Percentiles rank a stretch among this genome's conserved stretches.
Conservation (phyloP, 2,113 vertebrate species). For the Syrrhaptes paradoxus region DNA sequence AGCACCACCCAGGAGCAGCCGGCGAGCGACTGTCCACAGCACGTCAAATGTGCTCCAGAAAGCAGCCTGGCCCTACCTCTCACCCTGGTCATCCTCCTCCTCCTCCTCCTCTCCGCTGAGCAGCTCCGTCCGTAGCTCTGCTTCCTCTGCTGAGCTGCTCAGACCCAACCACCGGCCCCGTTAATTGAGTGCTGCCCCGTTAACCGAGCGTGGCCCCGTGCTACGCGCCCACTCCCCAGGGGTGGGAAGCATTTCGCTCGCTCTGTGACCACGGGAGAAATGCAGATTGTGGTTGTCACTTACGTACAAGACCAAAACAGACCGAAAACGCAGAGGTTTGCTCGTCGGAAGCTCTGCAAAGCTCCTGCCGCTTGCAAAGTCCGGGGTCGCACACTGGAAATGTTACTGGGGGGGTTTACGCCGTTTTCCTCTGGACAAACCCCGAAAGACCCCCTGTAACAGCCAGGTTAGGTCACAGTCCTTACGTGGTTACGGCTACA, state of each 20-base stretch:
- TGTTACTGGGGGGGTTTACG: not conserved
- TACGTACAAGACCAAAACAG: accelerated
- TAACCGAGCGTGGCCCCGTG: not conserved
- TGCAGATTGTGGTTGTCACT: not conserved
- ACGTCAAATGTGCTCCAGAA: not conserved
- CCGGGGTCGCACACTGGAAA: not conserved
- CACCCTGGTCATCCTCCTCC: not conserved
- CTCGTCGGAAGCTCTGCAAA: not conserved
- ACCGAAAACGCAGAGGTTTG: accelerated
- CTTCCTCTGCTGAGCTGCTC: not conserved
- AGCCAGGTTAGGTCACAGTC: not conserved
- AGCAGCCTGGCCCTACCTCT: not conserved
- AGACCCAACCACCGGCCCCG: accelerated
- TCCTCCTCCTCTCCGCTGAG: not conserved
- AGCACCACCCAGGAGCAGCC: not conserved
- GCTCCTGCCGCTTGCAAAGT: not conserved
- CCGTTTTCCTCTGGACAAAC: not conserved
- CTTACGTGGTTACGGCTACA: accelerated
- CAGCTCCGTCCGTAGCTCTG: not conserved
- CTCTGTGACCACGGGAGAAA: not conserved
- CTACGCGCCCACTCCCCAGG: accelerated
- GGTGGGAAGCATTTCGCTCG: not conserved
- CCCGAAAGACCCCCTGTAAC: not conserved
- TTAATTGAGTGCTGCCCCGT: accelerated
- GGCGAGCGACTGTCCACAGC: not conserved